A percentile compares a stretch with the other conserved stretches of the same genome.
These are phyloP conservation scores for Leptothorax acervorum DNA, from an alignment of 2,888 invertebrate genomes.

Conservation along the genomic window DNA sequence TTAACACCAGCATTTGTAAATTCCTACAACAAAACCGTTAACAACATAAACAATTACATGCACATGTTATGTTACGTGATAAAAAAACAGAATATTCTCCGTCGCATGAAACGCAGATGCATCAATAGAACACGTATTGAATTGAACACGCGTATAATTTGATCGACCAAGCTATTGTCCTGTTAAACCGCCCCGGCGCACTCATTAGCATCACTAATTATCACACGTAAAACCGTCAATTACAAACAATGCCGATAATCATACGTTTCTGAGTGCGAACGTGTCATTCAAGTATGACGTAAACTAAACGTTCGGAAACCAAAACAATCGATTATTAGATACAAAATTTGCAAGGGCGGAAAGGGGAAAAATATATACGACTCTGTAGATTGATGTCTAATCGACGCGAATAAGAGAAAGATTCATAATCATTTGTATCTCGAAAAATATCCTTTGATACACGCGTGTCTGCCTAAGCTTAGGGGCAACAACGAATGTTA, in stretches of 20 bases:
- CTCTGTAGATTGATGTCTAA: background rate
- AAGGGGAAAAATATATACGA: constrained; percentile 1
- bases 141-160: constrained; percentile 43
- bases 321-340: constrained; percentile 27
- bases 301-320: constrained; percentile 7
- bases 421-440: constrained; percentile 40
- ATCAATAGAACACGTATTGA: constrained; percentile 20
- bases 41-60: constrained; percentile 41
- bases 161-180: constrained; percentile 46
- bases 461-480: background rate
- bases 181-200: constrained; percentile 8
- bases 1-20: constrained; percentile 84
- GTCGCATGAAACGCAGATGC: background rate
- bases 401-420: constrained; percentile 30
- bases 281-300: constrained; percentile 15
- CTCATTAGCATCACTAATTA: constrained; percentile 62
- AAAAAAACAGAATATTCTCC: constrained; percentile 41
- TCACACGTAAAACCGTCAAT: constrained; percentile 61
- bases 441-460: background rate
- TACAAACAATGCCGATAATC: constrained; percentile 61
- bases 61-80: background rate
- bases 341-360: constrained; percentile 23
- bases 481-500: background rate
- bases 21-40: constrained; percentile 83
- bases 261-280: constrained; percentile 27